Base-by-base conservation (phyloP, 2,797 vertebrate species). In the Balearica regulorum region DNA sequence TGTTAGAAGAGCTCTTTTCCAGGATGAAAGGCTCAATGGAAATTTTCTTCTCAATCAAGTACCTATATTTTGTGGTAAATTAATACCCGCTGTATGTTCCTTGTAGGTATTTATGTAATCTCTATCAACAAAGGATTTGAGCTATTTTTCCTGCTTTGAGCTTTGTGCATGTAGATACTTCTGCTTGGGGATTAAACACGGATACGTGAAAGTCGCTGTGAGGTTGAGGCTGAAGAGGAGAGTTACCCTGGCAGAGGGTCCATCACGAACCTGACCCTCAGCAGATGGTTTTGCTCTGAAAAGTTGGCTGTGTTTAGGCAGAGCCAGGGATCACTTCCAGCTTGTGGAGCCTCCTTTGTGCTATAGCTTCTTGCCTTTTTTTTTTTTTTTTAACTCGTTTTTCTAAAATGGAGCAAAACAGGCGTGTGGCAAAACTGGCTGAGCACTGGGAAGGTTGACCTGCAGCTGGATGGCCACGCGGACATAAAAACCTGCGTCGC, bases 201-300 rank as follows among this genome's bases (percentile, higher is more conserved):
- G 33, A 10, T 48, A 13, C 0, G 1, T 21, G 18, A 33, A 87
- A 49, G 26, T 73, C 3, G 3, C 61, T 54, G 58, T 0, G 4
- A 57, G 41, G 41, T 44, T 62, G 54, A 75, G 61, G 33, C 21
- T 61, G 58, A 58, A 62, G 80, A 53, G 41, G 13, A 46, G 11
- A 4, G 6, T 80, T 81, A 19, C 13, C 4, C 20, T 76, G 48
- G 66, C 55, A 70, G 44, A 90, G 20, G 18, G 19, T 44, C 58
- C 19, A 8, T 18, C 65, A 43, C 53, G 43, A 81, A 26, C 41
- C 55, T 39, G 58, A 83, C 44, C 33, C 57, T 82, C 55, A 39
- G 48, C 12, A 15, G 26, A 65, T 21, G 58, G 35, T 68, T 95
- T 89, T 83, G 24, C 65, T 81, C 19, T 9, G 65, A 46, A 33